A percentile compares a stretch with the other conserved stretches of the same genome.
phyloP scores from a whole-genome alignment of 23 tunicate species.

The Trididemnum clinides region DNA sequence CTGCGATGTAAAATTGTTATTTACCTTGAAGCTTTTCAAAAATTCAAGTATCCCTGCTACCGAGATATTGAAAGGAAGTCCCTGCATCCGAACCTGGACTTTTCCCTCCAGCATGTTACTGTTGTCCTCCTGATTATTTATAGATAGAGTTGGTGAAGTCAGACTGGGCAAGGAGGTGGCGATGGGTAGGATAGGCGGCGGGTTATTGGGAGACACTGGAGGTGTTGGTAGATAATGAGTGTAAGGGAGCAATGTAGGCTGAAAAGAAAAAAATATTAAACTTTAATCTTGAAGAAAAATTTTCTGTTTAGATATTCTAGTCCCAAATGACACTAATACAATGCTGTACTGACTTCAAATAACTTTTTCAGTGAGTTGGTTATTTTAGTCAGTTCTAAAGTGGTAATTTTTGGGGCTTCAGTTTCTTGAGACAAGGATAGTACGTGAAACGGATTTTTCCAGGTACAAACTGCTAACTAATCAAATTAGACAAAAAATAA shows the following conservation, averaged over 20 bases:
- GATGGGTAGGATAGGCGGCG: conserved; percentile 4
- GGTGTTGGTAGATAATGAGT: conserved; percentile 84
- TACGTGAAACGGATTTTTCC: too few species aligned
- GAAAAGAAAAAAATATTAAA: not conserved
- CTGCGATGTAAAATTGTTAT: too few species aligned
- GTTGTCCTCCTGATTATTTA: not conserved
- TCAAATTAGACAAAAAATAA: too few species aligned
- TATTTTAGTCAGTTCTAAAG: too few species aligned
- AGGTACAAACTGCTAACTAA: too few species aligned
- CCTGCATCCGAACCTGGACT: conserved; percentile 84
- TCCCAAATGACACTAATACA: too few species aligned
- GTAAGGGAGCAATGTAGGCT: conserved; percentile 78
- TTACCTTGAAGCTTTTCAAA: conserved; percentile 63
- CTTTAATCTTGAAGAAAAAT: too few species aligned
- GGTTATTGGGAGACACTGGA: conserved; percentile 73
- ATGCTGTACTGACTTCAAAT: too few species aligned
- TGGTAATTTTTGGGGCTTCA: too few species aligned
- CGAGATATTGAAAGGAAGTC: conserved; percentile 65
- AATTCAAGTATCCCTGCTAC: conserved; percentile 61
- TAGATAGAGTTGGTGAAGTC: conserved; percentile 28
- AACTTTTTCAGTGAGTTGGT: too few species aligned
- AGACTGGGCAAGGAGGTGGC: conserved; percentile 25
- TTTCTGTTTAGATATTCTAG: too few species aligned
- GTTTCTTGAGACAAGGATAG: too few species aligned
- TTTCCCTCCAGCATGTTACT: not conserved